Base-by-base conservation (phyloP, 2,113 vertebrate species). In the Tricholaema leucomelas region DNA sequence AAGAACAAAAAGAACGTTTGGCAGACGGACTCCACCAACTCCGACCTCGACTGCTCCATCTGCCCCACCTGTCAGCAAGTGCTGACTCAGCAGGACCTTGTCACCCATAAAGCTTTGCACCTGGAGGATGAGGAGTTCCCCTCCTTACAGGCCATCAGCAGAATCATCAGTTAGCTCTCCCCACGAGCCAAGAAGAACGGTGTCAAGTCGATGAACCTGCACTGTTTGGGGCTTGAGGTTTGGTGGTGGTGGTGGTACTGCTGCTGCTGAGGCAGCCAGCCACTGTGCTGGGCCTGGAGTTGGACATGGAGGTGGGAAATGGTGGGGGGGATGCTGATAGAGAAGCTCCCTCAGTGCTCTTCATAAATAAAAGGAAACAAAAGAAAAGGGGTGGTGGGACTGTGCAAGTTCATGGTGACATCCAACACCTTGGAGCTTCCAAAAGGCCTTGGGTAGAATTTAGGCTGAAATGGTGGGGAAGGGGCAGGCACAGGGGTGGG, bases 11-110 rank as follows among this genome's bases (percentile, higher is more conserved):
- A 98, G 97, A 98, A 88, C 0, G 98, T 94, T 6, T 99, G 99
- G 99, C 98, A 98, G 96, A 92, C 64, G 0, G 96, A 97, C 48
- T 78, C 96, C 55, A 93, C 96, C 55, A 94, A 64, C 12, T 92
- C 91, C 0, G 99, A 98, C 20, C 97, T 99, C 81, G 99, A 99
- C 97, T 99, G 98, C 94, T 98, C 60, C 44, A 97, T 99, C 85
- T 99, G 99, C 92, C 98, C 98, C 56, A 98, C 97, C 16, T 99
- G 99, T 95, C 98, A 98, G 97, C 99, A 99, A 95, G 99, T 99
- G 58, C 97, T 99, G 12, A 98, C 98, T 4, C 98, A 97, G 21
- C 98, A 98, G 92, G 99, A 99, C 86, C 94, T 99, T 85, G 95
- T 79, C 83, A 97, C 98, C 95, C 99, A 99, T 93, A 99, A 99